Conservation (phyloP, 1,140 invertebrate species). For the Drosophila albomicans region DNA sequence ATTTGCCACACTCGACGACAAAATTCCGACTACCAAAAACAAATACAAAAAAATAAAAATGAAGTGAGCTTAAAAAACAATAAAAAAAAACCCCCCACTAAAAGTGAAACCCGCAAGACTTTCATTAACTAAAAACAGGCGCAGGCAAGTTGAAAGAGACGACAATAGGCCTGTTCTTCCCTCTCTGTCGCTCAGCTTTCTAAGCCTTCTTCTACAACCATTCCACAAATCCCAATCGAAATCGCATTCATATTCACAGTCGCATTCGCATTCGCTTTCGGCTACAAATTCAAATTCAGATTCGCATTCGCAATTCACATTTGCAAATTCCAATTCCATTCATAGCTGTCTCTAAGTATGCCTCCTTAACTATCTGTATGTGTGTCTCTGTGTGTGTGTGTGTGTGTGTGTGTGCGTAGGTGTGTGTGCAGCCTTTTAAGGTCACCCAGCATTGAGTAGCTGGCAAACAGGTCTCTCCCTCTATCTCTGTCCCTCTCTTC, state of each 20-base stretch:
- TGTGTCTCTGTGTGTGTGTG: neutral
- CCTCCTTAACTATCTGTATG: neutral
- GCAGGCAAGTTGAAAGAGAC: neutral
- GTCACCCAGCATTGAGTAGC: constrained; percentile 16
- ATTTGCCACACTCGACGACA: constrained; percentile 22
- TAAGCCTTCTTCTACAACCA: neutral
- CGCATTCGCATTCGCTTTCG: constrained; percentile 18
- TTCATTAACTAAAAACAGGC: constrained; percentile 62
- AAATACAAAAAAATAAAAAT: too few species aligned
- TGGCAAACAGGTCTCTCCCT: constrained; percentile 15
- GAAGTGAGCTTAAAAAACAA: neutral
- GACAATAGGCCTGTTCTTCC: neutral
- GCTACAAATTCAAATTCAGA: neutral
- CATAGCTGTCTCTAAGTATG: constrained; percentile 21
- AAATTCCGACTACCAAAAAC: constrained; percentile 18
- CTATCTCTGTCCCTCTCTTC: neutral
- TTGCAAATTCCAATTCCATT: constrained; percentile 47
- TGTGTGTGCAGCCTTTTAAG: constrained; percentile 41
- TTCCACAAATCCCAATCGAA: constrained; percentile 1
- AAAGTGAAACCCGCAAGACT: constrained; percentile 53
- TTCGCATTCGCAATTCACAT: constrained; percentile 29
- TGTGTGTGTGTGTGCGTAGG: constrained; percentile 10
- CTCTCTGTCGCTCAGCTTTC: neutral
- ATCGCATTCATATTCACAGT: neutral
- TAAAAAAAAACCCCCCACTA: neutral